Evolutionary conservation across 2,888 invertebrate species (phyloP), one percentile per base, ranked within the genome.

Genomic region (Brassicogethes aeneus): DNA sequence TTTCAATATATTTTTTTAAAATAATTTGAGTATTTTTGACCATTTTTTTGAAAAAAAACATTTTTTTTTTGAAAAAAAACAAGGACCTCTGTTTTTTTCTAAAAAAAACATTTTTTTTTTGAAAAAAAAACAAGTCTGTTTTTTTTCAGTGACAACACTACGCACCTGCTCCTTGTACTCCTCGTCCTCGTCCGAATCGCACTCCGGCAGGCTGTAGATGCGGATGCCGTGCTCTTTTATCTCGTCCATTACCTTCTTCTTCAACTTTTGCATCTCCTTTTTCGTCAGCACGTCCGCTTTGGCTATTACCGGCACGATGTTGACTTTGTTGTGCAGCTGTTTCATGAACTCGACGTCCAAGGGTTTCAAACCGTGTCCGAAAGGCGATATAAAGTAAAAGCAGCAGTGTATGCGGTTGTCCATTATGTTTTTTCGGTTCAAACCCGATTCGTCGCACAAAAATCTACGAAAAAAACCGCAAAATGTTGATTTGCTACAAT

Each of bases 381-480:
- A 92, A 1, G 95, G 95, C 41, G 94, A 94, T 64, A 96, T 91
- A 68, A 95, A 96, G 69, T 95, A 96, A 66, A 96, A 92, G 70
- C 89, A 96, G 70, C 96, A 96, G 65, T 97, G 96, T 55, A 97
- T 92, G 61, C 96, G 80, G 70, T 94, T 95, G 69, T 97, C 96
- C 42, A 94, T 85, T 55, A 97, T 96, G 66, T 96, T 94, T 50
- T 94, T 82, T 35, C 96, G 79, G 70, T 97, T 96, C 34, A 96
- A 75, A 1, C 96, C 96, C 61, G 93, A 93, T 70, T 96, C 96
- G 59, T 92, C 92, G 31, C 88, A 79, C 38, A 92, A 70, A 66
- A 87, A 92, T 49, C n/a, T n/a, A n/a, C n/a, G n/a, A n/a, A n/a
- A n/a, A n/a, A n/a, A n/a, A n/a, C n/a, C n/a, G n/a, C n/a, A n/a